These are phyloP conservation scores for Bubo bubo DNA, from an alignment of 2,113 vertebrate genomes.

Conservation along the genomic window DNA sequence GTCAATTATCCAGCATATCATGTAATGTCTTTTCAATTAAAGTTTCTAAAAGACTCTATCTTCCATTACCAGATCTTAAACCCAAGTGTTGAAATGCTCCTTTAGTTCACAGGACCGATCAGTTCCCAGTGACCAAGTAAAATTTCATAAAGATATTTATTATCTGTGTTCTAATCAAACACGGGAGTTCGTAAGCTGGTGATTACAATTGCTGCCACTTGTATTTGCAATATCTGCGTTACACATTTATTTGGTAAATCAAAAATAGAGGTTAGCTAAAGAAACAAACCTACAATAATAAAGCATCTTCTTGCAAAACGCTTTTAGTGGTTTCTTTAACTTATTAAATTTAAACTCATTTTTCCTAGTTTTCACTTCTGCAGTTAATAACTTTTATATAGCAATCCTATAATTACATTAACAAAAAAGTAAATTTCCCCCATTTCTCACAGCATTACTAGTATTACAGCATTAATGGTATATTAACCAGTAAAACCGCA, in stretches of 20 bases:
- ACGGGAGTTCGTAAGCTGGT: neutral
- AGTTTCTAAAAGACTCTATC: neutral
- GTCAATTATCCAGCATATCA: neutral
- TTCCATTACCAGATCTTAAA: neutral
- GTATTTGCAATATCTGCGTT: neutral
- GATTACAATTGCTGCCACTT: neutral
- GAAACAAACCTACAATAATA: neutral
- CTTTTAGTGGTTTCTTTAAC: slow-evolving; percentile 17
- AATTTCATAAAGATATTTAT: neutral
- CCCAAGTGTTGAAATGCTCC: neutral
- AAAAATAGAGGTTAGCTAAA: neutral
- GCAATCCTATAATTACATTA: slow-evolving; percentile 55
- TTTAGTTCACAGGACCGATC: neutral
- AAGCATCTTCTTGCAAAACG: neutral
- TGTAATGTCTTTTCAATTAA: neutral
- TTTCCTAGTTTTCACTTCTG: slow-evolving; percentile 23
- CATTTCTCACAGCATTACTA: slow-evolving; percentile 1
- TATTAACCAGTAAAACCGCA: slow-evolving; percentile 32
- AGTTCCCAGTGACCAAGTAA: neutral
- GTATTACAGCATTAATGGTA: neutral
- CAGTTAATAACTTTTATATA: slow-evolving; percentile 48
- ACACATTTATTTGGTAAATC: neutral
- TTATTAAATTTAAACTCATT: slow-evolving; percentile 39
- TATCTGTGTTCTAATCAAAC: neutral
- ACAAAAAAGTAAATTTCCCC: slow-evolving; percentile 32